These are phyloP conservation scores for Pipistrellus kuhlii DNA, from an alignment of 2,797 vertebrate species.

Conservation along the genomic window DNA sequence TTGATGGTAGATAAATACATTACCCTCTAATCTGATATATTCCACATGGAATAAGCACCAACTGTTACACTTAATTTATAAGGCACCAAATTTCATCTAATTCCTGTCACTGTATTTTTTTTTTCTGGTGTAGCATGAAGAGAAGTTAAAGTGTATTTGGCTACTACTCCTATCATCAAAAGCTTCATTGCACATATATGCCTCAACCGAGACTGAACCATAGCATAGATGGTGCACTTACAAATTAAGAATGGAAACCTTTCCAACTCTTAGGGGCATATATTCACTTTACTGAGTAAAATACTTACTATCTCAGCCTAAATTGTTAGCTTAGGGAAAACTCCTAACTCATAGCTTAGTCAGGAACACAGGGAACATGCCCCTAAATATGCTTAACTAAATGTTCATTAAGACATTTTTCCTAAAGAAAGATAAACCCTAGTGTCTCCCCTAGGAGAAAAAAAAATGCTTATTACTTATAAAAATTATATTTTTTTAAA, in stretches of 20 bases:
- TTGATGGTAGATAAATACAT: background rate
- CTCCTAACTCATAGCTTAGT: background rate
- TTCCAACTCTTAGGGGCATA: background rate
- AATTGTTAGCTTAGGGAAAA: background rate
- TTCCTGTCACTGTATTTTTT: background rate
- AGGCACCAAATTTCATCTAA: background rate
- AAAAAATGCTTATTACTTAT: background rate
- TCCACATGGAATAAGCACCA: background rate
- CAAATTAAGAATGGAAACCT: background rate
- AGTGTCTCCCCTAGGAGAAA: background rate
- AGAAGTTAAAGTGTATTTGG: background rate
- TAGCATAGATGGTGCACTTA: background rate
- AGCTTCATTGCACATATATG: background rate
- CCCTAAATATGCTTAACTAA: background rate
- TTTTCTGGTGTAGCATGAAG: background rate
- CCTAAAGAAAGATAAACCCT: background rate
- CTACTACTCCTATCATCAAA: background rate
- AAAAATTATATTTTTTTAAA: background rate
- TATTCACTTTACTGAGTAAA: background rate
- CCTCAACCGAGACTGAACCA: background rate
- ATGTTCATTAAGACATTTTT: constrained; percentile 19
- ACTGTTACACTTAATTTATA: background rate
- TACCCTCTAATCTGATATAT: background rate
- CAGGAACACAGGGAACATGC: background rate
- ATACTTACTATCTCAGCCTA: background rate